These are phyloP conservation scores for Sebastes jordani DNA, from an alignment of 2,797 vertebrate species.

Conservation along the genomic window DNA sequence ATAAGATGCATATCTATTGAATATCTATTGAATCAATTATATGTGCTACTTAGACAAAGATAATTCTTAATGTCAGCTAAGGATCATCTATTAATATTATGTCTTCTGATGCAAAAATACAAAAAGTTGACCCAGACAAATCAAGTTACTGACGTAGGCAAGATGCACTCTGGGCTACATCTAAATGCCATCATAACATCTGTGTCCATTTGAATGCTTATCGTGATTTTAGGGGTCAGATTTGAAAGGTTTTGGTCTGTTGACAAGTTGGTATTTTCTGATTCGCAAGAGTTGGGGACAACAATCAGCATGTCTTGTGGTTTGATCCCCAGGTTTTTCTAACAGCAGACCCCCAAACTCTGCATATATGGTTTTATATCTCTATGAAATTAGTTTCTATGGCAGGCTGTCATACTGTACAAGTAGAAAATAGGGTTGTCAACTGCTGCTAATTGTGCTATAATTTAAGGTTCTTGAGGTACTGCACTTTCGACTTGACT, in stretches of 20 bases:
- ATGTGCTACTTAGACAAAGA: not conserved
- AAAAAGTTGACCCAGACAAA: not conserved
- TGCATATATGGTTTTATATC: not conserved
- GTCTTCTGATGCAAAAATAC: not conserved
- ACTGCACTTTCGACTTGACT: constrained; percentile 13
- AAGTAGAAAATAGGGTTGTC: not conserved
- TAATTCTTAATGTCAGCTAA: not conserved
- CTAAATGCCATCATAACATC: not conserved
- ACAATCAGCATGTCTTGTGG: not conserved
- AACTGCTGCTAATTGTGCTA: constrained; percentile 6
- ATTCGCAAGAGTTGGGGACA: not conserved
- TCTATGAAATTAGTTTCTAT: not conserved
- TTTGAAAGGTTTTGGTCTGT: not conserved
- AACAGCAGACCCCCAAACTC: not conserved
- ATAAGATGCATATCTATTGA: not conserved
- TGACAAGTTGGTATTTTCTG: not conserved
- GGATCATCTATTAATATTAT: not conserved
- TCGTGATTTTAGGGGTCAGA: not conserved
- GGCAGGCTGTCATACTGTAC: not conserved
- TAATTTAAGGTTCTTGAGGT: constrained; percentile 16
- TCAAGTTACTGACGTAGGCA: not conserved
- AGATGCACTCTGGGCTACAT: not conserved
- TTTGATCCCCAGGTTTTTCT: not conserved
- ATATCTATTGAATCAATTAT: not conserved
- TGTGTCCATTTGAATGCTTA: not conserved